A percentile compares a stretch with the other conserved stretches of the same genome.
Conservation (phyloP, 2,113 vertebrate species). For the Entelurus aequoreus region DNA sequence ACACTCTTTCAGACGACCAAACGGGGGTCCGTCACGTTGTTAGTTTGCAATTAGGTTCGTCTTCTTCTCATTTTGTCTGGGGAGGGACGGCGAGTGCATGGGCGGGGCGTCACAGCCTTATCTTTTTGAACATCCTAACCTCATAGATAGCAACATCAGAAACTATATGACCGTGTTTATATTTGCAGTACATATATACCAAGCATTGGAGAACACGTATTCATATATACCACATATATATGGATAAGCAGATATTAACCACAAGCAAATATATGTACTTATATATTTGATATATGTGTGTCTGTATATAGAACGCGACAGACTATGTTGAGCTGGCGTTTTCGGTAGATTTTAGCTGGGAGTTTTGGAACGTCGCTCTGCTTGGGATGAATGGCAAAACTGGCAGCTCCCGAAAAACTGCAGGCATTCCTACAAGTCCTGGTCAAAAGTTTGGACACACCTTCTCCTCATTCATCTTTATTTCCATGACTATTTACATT, state of each 20-base stretch:
- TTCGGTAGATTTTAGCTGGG: conserved; percentile 94
- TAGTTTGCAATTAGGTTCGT: conserved; percentile 78
- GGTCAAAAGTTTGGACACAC: too few species aligned
- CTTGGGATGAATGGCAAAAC: conserved; percentile 80
- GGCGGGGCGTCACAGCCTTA: conserved; percentile 80
- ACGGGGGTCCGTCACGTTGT: conserved; percentile 68
- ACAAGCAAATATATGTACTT: conserved; percentile 76
- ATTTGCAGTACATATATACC: conserved; percentile 93
- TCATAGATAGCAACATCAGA: conserved; percentile 75
- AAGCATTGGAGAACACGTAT: conserved; percentile 86
- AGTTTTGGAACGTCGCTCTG: conserved; percentile 89
- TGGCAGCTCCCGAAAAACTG: conserved; percentile 85
- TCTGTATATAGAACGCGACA: conserved; percentile 83
- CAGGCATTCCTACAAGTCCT: conserved; percentile 77
- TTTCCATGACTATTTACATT: too few species aligned
- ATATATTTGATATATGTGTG: conserved; percentile 79
- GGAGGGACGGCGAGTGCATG: conserved; percentile 71
- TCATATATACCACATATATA: conserved; percentile 77
- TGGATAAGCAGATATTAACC: conserved; percentile 78
- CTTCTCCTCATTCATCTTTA: too few species aligned
- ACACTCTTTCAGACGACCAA: conserved; percentile 80
- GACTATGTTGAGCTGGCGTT: conserved; percentile 93
- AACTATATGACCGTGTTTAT: conserved; percentile 77
- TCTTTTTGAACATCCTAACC: conserved; percentile 76
- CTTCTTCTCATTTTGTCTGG: conserved; percentile 66